Percentiles rank a stretch among this genome's conserved stretches.
phyloP scores from a whole-genome alignment of 2,888 invertebrate genomes.

The Sylvicola cinctus region DNA sequence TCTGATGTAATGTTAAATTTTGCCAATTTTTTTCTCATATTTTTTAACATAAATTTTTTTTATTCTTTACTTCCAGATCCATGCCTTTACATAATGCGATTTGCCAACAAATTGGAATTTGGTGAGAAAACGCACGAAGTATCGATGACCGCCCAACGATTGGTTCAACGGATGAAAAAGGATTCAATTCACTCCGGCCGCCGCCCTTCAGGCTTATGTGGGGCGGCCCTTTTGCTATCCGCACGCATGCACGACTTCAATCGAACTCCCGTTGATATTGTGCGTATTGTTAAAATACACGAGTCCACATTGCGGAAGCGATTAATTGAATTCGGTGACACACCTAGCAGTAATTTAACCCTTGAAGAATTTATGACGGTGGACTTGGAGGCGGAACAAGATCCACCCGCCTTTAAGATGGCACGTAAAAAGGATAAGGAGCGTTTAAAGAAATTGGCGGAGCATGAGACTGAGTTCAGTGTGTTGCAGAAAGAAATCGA shows the following conservation, averaged over 20 bases:
- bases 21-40: background rate
- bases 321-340: slow-evolving; percentile 87
- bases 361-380: slow-evolving; percentile 94
- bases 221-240: slow-evolving; percentile 89
- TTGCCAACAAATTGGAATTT: slow-evolving; percentile 81
- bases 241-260: slow-evolving; percentile 83
- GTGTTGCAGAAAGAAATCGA: slow-evolving; percentile 78
- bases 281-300: slow-evolving; percentile 88
- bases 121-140: slow-evolving; percentile 87
- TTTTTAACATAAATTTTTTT: slow-evolving; percentile 17
- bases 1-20: too few relatives aligned
- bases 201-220: slow-evolving; percentile 91
- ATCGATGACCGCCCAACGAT: slow-evolving; percentile 77
- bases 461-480: slow-evolving; percentile 41
- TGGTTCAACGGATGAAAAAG: slow-evolving; percentile 93
- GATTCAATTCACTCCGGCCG: slow-evolving; percentile 95
- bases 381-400: slow-evolving; percentile 89
- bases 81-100: slow-evolving; percentile 84
- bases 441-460: slow-evolving; percentile 43
- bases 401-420: slow-evolving; percentile 82
- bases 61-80: slow-evolving; percentile 47
- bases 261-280: slow-evolving; percentile 67
- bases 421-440: slow-evolving; percentile 78
- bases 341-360: slow-evolving; percentile 85
- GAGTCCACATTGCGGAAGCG: slow-evolving; percentile 82